Evolutionary conservation across 2,888 invertebrate genomes (phyloP).

Genomic region (Stenodema calcarata): DNA sequence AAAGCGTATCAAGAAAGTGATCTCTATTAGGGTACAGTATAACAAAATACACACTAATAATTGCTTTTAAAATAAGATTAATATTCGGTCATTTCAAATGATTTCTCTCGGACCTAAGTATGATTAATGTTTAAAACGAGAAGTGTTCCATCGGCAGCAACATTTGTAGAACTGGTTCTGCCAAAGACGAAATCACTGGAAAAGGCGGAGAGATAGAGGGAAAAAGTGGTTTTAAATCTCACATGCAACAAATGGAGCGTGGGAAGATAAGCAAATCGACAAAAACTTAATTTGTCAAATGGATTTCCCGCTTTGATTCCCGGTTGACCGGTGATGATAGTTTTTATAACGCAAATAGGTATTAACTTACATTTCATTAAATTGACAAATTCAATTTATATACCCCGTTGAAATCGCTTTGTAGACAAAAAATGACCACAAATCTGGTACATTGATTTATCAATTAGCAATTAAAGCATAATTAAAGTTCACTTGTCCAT

Average conservation of each 20-base stretch:
- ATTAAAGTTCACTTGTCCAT: too few relatives aligned
- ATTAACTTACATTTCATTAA: too few relatives aligned
- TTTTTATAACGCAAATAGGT: neutral
- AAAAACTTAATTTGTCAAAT: neutral
- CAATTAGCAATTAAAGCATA: too few relatives aligned
- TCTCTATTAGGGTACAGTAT: neutral
- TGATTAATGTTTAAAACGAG: conserved; percentile 6
- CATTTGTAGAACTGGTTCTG: neutral
- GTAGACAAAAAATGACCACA: neutral
- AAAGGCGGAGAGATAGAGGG: neutral
- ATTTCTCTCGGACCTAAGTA: neutral
- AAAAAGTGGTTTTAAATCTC: neutral
- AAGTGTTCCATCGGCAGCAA: neutral
- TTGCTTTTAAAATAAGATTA: conserved; percentile 17
- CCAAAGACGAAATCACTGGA: neutral
- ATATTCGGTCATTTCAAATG: neutral
- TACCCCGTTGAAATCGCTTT: too few relatives aligned
- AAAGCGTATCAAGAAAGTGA: neutral
- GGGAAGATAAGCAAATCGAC: neutral
- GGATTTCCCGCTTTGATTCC: neutral
- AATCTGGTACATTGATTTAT: too few relatives aligned
- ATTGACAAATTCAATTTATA: too few relatives aligned
- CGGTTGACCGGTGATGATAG: neutral
- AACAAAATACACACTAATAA: neutral
- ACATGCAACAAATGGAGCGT: neutral